Conservation (phyloP, 2,888 invertebrate species). For the Polymixis flavicincta region DNA sequence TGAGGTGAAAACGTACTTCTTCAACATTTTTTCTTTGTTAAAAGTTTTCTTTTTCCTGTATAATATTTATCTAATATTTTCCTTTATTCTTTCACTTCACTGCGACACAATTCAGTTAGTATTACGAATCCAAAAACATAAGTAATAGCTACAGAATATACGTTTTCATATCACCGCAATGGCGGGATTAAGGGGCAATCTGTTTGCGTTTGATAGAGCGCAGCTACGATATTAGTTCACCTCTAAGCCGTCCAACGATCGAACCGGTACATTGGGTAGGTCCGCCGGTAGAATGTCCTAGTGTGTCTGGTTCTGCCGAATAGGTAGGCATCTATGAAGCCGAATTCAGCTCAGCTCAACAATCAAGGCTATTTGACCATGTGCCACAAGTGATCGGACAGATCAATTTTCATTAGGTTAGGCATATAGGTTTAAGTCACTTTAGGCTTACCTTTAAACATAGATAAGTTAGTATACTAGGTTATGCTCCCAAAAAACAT, state of each 20-base stretch:
- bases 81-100: not conserved
- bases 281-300: not conserved
- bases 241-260: not conserved
- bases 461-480: not conserved
- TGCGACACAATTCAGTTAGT: not conserved
- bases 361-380: not conserved
- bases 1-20: no score
- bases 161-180: not conserved
- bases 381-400: not conserved
- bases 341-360: not conserved
- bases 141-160: not conserved
- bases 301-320: not conserved
- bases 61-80: not conserved
- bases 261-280: not conserved
- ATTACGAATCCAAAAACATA: not conserved
- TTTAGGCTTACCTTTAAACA: not conserved
- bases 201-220: not conserved
- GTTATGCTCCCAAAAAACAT: not conserved
- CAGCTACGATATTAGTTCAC: slow-evolving; percentile 16
- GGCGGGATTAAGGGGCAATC: not conserved
- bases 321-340: not conserved
- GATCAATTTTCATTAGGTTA: slow-evolving; percentile 3
- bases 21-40: not conserved
- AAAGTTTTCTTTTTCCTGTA: not conserved
- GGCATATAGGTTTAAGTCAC: not conserved